Evolutionary conservation across 2,797 vertebrate species (phyloP).

Genomic region (Gymnothorax reevesii): DNA sequence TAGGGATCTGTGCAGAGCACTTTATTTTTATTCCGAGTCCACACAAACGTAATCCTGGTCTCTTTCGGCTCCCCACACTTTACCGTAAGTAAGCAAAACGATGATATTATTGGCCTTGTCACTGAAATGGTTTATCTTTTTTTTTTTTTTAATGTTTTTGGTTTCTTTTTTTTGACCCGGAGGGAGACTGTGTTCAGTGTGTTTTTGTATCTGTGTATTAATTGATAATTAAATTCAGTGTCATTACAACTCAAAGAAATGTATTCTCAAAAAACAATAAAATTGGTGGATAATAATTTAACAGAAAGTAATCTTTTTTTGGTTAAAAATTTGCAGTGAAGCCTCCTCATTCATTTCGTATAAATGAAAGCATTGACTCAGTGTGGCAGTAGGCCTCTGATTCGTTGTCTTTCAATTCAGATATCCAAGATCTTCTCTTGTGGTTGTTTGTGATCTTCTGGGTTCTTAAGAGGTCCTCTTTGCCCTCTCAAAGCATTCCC

Average conservation of each 20-base stretch:
- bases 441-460: neutral
- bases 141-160: neutral
- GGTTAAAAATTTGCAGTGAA: neutral
- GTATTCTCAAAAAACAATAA: constrained; percentile 33
- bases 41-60: constrained; percentile 4
- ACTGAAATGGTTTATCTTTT: constrained; percentile 20
- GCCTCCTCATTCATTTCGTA: neutral
- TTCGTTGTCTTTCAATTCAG: neutral
- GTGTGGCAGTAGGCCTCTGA: neutral
- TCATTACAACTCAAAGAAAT: constrained; percentile 31
- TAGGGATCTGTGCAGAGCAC: constrained; percentile 29
- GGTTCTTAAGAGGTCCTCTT: neutral
- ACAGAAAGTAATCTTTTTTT: neutral
- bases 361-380: neutral
- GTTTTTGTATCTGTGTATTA: constrained; percentile 30
- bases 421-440: neutral
- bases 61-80: constrained; percentile 21
- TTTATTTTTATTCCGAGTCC: constrained; percentile 28
- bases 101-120: constrained; percentile 22
- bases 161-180: constrained; percentile 20
- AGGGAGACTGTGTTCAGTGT: constrained; percentile 28
- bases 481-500: neutral
- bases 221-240: constrained; percentile 30
- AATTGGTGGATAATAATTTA: constrained; percentile 35
- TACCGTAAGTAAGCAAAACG: constrained; percentile 12